A percentile compares a stretch with the other conserved stretches of the same genome.
Evolutionary conservation across 2,797 vertebrate genomes (phyloP).

Genomic region (Pelodytes ibericus): DNA sequence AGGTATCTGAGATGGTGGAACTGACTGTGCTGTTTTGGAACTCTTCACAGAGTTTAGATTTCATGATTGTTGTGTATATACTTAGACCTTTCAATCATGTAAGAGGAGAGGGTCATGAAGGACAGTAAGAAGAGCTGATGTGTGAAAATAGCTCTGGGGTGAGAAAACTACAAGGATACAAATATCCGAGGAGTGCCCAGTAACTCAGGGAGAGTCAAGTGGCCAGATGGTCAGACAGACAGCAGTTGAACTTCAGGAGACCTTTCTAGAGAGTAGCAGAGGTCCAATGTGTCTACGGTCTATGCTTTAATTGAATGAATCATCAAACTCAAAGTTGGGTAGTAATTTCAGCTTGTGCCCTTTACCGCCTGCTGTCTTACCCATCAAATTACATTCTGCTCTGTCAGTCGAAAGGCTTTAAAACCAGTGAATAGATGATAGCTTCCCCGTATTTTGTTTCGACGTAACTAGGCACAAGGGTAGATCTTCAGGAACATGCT

Average conservation of each 20-base stretch:
- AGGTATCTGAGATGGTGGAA: too few relatives aligned
- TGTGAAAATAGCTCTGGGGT: conserved; percentile 6
- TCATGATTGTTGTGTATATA: too few relatives aligned
- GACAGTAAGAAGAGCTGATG: conserved; percentile 1
- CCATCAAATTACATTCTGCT: not conserved
- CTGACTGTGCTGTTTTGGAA: too few relatives aligned
- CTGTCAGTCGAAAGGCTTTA: not conserved
- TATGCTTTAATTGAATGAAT: not conserved
- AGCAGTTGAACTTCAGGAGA: not conserved
- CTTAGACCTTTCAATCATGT: too few relatives aligned
- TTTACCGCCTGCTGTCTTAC: not conserved
- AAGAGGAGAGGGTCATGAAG: not conserved
- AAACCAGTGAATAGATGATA: too few relatives aligned
- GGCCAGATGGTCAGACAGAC: not conserved
- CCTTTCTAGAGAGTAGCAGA: not conserved
- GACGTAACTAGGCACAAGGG: too few relatives aligned
- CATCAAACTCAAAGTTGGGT: not conserved
- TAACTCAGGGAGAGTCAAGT: not conserved
- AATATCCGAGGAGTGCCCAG: not conserved
- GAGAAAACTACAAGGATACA: not conserved
- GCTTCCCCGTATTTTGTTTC: too few relatives aligned
- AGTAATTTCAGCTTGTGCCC: conserved; percentile 1
- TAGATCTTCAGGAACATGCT: too few relatives aligned
- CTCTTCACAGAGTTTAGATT: too few relatives aligned
- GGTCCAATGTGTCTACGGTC: not conserved